A percentile compares a stretch with the other conserved stretches of the same genome.
These are phyloP conservation scores for Eremophila alpestris DNA, from an alignment of 2,797 vertebrate species.

Conservation along the genomic window DNA sequence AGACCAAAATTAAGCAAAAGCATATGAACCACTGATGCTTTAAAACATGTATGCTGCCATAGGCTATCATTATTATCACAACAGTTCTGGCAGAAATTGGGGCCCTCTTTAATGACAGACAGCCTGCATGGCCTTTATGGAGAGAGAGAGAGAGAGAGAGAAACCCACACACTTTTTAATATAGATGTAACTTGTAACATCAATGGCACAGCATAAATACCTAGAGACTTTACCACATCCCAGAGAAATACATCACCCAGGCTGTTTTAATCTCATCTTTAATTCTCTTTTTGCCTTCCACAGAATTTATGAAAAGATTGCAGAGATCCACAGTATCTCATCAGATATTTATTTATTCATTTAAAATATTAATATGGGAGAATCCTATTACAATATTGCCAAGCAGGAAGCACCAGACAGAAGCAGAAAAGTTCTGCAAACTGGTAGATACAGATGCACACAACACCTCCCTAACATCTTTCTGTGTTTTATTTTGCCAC, in stretches of 20 bases:
- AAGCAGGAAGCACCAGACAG: neutral
- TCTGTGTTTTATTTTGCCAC: neutral
- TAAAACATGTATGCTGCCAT: neutral
- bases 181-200: constrained; percentile 22
- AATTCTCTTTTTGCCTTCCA: constrained; percentile 58
- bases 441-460: neutral
- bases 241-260: constrained; percentile 34
- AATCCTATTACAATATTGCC: constrained; percentile 34
- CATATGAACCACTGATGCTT: neutral
- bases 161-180: neutral
- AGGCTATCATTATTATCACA: neutral
- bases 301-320: constrained; percentile 23
- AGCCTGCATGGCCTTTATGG: neutral
- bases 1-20: neutral
- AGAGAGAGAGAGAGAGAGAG: neutral
- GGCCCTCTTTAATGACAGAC: neutral
- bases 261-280: constrained; percentile 61
- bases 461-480: neutral
- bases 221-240: constrained; percentile 8
- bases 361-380: constrained; percentile 63
- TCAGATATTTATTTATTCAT: constrained; percentile 66
- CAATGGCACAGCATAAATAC: neutral
- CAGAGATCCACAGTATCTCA: constrained; percentile 22
- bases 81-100: neutral
- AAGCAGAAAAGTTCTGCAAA: neutral